Conservation (phyloP, 2,888 invertebrate species). For the Oconnorella tubifera region DNA sequence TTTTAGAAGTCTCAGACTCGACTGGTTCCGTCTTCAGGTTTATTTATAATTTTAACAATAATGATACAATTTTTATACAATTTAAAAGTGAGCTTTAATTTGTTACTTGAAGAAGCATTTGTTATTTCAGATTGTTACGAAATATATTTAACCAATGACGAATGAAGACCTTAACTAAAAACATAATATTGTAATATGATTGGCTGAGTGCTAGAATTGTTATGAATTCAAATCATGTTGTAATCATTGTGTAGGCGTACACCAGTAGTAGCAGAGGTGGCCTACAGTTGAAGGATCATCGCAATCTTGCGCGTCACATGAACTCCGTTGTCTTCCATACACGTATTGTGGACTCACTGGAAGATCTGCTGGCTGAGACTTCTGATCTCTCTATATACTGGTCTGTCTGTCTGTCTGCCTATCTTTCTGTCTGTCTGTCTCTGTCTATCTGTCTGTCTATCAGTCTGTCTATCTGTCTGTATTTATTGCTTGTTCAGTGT, state of each 20-base stretch:
- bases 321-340: constrained; percentile 96
- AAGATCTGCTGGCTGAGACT: constrained; percentile 92
- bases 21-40: constrained; percentile 92
- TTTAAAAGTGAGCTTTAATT: too few relatives aligned
- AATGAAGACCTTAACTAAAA: too few relatives aligned
- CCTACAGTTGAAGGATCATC: constrained; percentile 73
- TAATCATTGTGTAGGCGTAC: constrained; percentile 64
- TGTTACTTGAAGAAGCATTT: too few relatives aligned
- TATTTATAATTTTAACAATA: too few relatives aligned
- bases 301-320: constrained; percentile 81
- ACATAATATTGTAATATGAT: too few relatives aligned
- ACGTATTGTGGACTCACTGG: constrained; percentile 94
- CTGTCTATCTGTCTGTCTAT: neutral
- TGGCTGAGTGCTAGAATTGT: too few relatives aligned
- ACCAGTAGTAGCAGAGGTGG: constrained; percentile 79
- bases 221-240: too few relatives aligned
- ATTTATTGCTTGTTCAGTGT: too few relatives aligned
- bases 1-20: constrained; percentile 87
- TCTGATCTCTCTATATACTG: constrained; percentile 97
- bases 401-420: constrained; percentile 47
- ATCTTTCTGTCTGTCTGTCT: neutral
- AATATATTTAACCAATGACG: too few relatives aligned
- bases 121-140: too few relatives aligned
- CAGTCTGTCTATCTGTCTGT: too few relatives aligned
- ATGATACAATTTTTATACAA: too few relatives aligned